Conservation (phyloP, 2,113 vertebrate genomes). For the Megatriorchis doriae region DNA sequence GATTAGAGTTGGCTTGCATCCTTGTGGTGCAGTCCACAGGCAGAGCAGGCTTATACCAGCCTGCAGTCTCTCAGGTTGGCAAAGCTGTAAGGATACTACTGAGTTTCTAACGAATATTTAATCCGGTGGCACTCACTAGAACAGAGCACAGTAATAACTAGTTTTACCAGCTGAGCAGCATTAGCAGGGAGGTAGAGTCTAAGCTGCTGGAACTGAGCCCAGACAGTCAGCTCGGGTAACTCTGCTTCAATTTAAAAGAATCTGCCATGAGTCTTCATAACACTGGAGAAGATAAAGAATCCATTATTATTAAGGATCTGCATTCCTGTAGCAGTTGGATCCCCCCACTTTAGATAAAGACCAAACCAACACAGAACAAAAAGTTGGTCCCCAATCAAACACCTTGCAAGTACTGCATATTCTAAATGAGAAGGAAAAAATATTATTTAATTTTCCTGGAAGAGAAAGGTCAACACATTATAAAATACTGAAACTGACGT, state of each 20-base stretch:
- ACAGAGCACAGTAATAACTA: conserved; percentile 8
- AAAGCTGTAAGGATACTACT: not conserved
- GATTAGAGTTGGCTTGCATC: not conserved
- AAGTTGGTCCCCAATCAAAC: not conserved
- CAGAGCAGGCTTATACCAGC: not conserved
- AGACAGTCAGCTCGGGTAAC: not conserved
- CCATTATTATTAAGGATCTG: not conserved
- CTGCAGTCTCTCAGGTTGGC: not conserved
- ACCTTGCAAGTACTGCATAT: not conserved
- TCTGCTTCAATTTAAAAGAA: not conserved
- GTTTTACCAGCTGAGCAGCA: conserved; percentile 30
- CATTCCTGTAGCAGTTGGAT: not conserved
- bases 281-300: not conserved
- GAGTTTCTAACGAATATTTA: not conserved
- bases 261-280: not conserved
- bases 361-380: not conserved
- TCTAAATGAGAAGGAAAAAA: not conserved
- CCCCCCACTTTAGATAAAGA: not conserved
- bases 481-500: not conserved
- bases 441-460: not conserved
- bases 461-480: not conserved
- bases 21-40: not conserved
- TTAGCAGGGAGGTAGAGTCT: conserved; percentile 5
- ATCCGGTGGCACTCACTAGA: not conserved
- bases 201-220: conserved; percentile 40